phyloP scores from a whole-genome alignment of 2,888 invertebrate genomes.

The Antheraea yamamai region DNA sequence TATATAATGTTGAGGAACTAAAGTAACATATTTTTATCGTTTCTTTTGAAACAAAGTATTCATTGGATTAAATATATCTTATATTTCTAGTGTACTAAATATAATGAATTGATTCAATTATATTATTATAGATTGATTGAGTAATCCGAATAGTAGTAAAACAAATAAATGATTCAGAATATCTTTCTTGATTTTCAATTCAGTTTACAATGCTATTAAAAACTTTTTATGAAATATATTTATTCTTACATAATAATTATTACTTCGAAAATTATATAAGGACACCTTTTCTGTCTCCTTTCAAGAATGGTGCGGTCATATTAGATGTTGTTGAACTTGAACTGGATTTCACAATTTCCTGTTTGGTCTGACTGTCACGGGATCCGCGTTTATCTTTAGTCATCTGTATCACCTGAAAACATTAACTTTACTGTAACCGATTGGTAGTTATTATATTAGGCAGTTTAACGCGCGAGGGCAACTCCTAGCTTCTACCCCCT shows the following conservation, averaged over 20 bases:
- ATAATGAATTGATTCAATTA: not conserved
- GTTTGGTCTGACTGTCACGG: slow-evolving; percentile 28
- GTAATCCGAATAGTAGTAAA: not conserved
- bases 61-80: too few species aligned
- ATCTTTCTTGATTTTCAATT: not conserved
- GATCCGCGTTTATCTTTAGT: slow-evolving; percentile 61
- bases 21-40: not conserved
- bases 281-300: slow-evolving; percentile 69
- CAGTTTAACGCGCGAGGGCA: too few species aligned
- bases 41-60: not conserved
- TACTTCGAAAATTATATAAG: slow-evolving; percentile 53
- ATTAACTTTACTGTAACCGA: slow-evolving; percentile 8
- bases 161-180: not conserved
- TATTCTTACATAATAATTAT: not conserved
- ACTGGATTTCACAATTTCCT: slow-evolving; percentile 15
- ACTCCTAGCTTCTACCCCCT: too few species aligned
- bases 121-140: not conserved
- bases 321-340: slow-evolving; percentile 28
- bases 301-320: slow-evolving; percentile 42
- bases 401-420: slow-evolving; percentile 65
- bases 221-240: not conserved
- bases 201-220: not conserved
- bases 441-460: too few species aligned
- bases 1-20: not conserved
- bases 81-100: too few species aligned